These are phyloP conservation scores for Brenthis ino DNA, from an alignment of 2,888 invertebrate species.

Conservation along the genomic window DNA sequence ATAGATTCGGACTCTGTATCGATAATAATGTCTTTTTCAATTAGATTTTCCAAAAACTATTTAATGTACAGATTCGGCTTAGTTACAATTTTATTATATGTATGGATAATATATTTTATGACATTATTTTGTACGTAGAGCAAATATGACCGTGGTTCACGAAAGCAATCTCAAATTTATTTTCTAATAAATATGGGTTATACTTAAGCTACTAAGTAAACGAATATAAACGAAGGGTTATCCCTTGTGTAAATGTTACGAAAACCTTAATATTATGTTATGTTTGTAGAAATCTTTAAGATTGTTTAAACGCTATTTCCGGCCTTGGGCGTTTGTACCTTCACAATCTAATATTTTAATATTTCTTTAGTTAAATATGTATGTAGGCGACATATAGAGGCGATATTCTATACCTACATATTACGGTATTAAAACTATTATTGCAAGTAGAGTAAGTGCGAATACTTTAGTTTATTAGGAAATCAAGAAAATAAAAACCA, in stretches of 20 bases:
- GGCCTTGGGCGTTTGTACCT: constrained; percentile 8
- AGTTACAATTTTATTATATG: too few relatives aligned
- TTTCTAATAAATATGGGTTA: constrained; percentile 11
- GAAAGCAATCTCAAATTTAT: constrained; percentile 7
- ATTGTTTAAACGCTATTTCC: constrained; percentile 9
- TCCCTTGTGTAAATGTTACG: constrained; percentile 18
- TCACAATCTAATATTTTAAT: constrained; percentile 2
- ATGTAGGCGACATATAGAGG: too few relatives aligned
- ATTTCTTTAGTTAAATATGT: too few relatives aligned
- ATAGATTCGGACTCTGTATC: too few relatives aligned
- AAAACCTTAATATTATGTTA: constrained; percentile 19
- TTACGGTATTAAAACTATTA: too few relatives aligned
- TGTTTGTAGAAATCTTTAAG: constrained; percentile 7
- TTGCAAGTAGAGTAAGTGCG: too few relatives aligned
- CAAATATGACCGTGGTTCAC: not conserved
- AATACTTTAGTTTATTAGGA: too few relatives aligned
- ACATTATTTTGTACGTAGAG: constrained; percentile 1
- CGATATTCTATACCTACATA: too few relatives aligned
- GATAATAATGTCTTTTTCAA: too few relatives aligned
- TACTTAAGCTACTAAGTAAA: constrained; percentile 14
- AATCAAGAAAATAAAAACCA: too few relatives aligned
- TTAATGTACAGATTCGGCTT: too few relatives aligned
- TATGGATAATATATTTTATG: not conserved
- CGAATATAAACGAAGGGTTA: constrained; percentile 28
- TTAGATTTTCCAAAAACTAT: too few relatives aligned